phyloP scores from a whole-genome alignment of 2,797 vertebrate genomes.

The Mormyrus proboscirostris region DNA sequence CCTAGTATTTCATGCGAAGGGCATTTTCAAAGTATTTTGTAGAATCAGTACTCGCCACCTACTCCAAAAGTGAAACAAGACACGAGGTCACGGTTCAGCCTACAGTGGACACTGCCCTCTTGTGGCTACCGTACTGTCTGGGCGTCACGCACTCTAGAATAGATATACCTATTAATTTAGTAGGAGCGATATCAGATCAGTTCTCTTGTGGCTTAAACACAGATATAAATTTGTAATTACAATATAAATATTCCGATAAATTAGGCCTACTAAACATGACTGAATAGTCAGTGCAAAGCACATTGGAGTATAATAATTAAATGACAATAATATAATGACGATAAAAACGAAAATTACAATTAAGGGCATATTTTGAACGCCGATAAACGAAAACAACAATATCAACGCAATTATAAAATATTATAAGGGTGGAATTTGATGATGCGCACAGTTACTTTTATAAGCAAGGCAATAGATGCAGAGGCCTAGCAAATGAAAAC shows the following conservation, averaged over 20 bases:
- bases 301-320: background rate
- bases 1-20: background rate
- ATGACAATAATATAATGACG: background rate
- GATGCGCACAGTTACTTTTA: conserved; percentile 26
- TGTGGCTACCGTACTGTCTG: background rate
- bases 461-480: conserved; percentile 20
- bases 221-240: background rate
- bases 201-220: background rate
- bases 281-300: background rate
- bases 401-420: background rate
- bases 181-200: background rate
- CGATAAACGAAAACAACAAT: conserved; percentile 8
- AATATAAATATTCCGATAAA: background rate
- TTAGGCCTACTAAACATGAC: background rate
- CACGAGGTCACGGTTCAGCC: background rate
- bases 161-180: background rate
- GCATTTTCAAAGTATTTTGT: background rate
- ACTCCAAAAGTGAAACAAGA: background rate
- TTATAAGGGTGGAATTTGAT: conserved; percentile 21
- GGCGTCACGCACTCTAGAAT: background rate
- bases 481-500: conserved; percentile 11
- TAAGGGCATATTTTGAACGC: background rate
- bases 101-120: conserved; percentile 25
- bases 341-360: background rate
- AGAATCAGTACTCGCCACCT: background rate